Evolutionary conservation across 1,140 invertebrate species (phyloP), one percentile per base, ranked within the genome.

Genomic region (Anastatus disparis): DNA sequence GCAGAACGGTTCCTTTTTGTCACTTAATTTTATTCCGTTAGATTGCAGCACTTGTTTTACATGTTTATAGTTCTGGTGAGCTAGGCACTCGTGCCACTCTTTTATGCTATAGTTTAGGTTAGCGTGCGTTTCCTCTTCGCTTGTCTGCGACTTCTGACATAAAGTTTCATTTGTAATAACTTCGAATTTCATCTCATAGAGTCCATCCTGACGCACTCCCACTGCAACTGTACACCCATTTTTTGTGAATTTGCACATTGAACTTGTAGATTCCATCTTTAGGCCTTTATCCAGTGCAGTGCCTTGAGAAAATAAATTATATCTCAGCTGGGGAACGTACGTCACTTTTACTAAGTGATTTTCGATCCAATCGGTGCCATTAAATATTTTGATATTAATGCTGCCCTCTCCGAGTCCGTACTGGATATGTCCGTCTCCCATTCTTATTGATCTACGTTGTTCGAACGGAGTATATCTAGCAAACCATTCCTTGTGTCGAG

Each of bases 301-400:
- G n/a, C 77, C 78, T 9, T 80, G 70, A 7, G 84, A 86, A 40
- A 86, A 83, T n/a, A 86, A 62, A 67, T 86, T 86, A 17, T 62
- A 78, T 42, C 78, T 76, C 9, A 87, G 56, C 29, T 85, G 77
- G 0, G 84, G 82, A 29, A 84, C 78, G 70, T 73, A 82, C 58
- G 83, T 50, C 0, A 85, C 82, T 62, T 84, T 76, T 1, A 74
- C 55, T n/a, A 84, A 71, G 72, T 77, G 48, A 15, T 69, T 76
- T 40, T 53, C 22, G 9, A 10, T 35, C 75, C 75, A 79, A 17
- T 66, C 62, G 12, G 70, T 58, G 15, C 76, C 76, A 20, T 79
- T 42, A 17, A 63, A 74, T 46, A 71, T 73, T 42, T 75, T 20
- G 15, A 81, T 71, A 38, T 74, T 73, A 10, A 79, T 72, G 4